These are phyloP conservation scores for Coecobrya sp. DNA, from an alignment of 2,888 invertebrate species.

Conservation along the genomic window DNA sequence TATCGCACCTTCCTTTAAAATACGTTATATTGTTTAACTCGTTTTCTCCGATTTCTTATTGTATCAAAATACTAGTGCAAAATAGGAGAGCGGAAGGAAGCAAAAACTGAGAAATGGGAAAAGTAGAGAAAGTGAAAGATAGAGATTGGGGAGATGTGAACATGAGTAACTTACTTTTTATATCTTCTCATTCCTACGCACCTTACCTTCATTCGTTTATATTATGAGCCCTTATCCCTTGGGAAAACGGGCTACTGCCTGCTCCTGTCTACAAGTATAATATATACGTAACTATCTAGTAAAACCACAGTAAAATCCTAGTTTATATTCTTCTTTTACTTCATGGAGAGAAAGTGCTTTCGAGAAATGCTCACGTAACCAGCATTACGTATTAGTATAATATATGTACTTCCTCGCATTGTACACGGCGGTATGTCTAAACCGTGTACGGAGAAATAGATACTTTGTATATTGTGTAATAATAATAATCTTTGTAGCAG, in stretches of 20 bases:
- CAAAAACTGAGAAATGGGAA: constrained; percentile 14
- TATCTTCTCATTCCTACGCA: background rate
- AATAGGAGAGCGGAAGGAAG: constrained; percentile 64
- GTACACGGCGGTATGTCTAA: background rate
- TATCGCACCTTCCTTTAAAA: constrained; percentile 33
- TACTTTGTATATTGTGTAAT: background rate
- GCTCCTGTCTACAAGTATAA: background rate
- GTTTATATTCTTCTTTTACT: constrained; percentile 66
- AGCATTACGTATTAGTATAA: constrained; percentile 26
- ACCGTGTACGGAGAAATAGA: background rate
- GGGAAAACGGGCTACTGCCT: constrained; percentile 55
- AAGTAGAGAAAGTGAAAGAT: constrained; percentile 2
- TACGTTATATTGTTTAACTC: constrained; percentile 27
- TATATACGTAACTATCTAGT: constrained; percentile 48
- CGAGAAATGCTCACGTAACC: background rate
- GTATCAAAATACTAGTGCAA: constrained; percentile 28
- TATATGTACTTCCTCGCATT: background rate
- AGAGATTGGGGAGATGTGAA: constrained; percentile 40
- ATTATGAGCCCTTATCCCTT: background rate
- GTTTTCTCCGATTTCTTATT: background rate
- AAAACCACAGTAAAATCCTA: constrained; percentile 69
- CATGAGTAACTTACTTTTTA: background rate
- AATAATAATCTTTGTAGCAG: background rate
- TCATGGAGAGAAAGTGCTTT: constrained; percentile 13
- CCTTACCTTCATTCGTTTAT: background rate